Evolutionary conservation across 2,888 invertebrate species (phyloP).

Genomic region (Rhagonycha lutea): DNA sequence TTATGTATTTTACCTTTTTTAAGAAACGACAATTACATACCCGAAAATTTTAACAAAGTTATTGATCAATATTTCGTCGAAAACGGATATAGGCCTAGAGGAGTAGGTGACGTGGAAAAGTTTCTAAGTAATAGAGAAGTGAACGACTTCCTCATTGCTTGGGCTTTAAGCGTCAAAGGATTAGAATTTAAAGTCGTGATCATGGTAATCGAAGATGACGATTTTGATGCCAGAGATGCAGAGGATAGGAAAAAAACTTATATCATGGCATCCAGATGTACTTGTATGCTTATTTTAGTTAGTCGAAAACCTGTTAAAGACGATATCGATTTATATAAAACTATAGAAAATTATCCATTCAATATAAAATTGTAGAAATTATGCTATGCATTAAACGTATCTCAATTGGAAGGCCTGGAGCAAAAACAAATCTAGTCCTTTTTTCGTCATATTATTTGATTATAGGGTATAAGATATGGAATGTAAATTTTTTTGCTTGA

Average conservation of each 20-base stretch:
- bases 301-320: conserved; percentile 39
- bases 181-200: conserved; percentile 52
- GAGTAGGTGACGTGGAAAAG: conserved; percentile 46
- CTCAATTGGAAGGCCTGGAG: too few relatives aligned
- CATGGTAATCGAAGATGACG: conserved; percentile 49
- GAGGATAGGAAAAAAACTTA: conserved; percentile 50
- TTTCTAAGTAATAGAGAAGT: conserved; percentile 42
- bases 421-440: too few relatives aligned
- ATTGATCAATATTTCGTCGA: conserved; percentile 47
- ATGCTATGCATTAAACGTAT: too few relatives aligned
- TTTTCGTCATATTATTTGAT: too few relatives aligned
- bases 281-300: conserved; percentile 47
- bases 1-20: conserved; percentile 50
- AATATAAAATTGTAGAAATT: conserved; percentile 23
- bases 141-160: conserved; percentile 47
- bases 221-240: conserved; percentile 46
- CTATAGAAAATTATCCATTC: conserved; percentile 44
- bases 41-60: conserved; percentile 44
- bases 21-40: conserved; percentile 40
- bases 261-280: conserved; percentile 50
- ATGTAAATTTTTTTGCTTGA: neutral
- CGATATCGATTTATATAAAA: conserved; percentile 38
- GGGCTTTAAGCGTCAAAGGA: conserved; percentile 50
- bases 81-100: conserved; percentile 47
- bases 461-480: too few relatives aligned